Evolutionary conservation across 2,888 invertebrate species (phyloP).

Genomic region (Eristalis arbustorum): DNA sequence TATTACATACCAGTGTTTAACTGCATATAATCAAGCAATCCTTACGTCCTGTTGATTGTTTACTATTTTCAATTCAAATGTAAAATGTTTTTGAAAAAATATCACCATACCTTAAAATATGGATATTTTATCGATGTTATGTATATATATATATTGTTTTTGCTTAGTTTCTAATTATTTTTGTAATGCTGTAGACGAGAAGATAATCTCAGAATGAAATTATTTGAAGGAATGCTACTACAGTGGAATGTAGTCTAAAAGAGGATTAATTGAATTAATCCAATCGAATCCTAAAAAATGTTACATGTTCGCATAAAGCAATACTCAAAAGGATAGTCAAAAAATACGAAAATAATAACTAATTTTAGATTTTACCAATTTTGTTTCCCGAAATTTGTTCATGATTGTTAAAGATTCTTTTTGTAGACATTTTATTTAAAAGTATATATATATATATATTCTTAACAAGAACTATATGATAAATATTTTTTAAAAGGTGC

Average conservation of each 20-base stretch:
- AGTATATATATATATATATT: not conserved
- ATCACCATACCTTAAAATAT: not conserved
- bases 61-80: not conserved
- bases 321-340: not conserved
- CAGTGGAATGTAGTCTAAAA: not conserved
- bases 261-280: not conserved
- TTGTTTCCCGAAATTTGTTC: not conserved
- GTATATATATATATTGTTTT: not conserved
- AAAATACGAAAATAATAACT: not conserved
- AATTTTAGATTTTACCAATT: not conserved
- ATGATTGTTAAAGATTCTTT: not conserved
- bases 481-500: constrained; percentile 30
- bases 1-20: not conserved
- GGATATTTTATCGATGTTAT: not conserved
- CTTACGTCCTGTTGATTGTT: not conserved
- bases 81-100: not conserved
- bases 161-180: not conserved
- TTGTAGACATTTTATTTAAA: not conserved
- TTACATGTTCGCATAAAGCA: not conserved
- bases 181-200: not conserved
- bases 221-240: not conserved
- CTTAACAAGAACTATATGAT: not conserved
- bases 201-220: not conserved
- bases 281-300: not conserved
- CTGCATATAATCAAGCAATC: not conserved